Evolutionary conservation across 2,888 invertebrate species (phyloP), one percentile per base, ranked within the genome.

Genomic region (Orchesella flavescens): DNA sequence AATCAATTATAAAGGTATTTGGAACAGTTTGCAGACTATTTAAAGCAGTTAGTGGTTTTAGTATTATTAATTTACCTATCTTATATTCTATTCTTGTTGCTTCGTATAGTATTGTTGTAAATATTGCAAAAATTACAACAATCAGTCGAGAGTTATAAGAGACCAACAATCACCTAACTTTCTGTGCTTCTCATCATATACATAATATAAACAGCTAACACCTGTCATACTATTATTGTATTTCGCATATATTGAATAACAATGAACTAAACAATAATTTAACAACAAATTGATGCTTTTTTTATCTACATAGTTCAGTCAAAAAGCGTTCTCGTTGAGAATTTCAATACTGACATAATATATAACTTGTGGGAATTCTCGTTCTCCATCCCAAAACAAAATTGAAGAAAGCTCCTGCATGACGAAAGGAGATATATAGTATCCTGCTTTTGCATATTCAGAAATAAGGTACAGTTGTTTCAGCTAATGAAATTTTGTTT

Each of bases 331-430:
- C 66, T 66, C 46, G 49, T 23, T 66, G 77, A 77, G 59, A 68
- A 78, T 71, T 71, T 61, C 49, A 78, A 78, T 77, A 78, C 69
- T 78, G 71, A 69, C 44, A 24, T 49, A n/a, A n/a, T n/a, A 72
- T 19, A 13, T 59, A 78, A 69, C 44, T 43, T 1, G 65, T 61
- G 78, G 71, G 69, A 78, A 61, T 46, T 55, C n/a, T 7, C 34
- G 34, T 34, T 55, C 23, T 57, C 59, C 55, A 34, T 15, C 15
- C 34, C 24, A 63, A 74, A 75, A 24, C 59, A 17, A 10, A 17
- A 12, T 44, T 21, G 43, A 76, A 43, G 12, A 57, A 76, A 76
- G 76, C 76, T 76, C 76, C 76, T 66, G 66, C 17, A 46, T 75
- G 34, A 34, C 46, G 43, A 74, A 74, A 46, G 23, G 74, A 74